Evolutionary conservation across 2,888 invertebrate species (phyloP).

Genomic region (Cremastinae sp.): DNA sequence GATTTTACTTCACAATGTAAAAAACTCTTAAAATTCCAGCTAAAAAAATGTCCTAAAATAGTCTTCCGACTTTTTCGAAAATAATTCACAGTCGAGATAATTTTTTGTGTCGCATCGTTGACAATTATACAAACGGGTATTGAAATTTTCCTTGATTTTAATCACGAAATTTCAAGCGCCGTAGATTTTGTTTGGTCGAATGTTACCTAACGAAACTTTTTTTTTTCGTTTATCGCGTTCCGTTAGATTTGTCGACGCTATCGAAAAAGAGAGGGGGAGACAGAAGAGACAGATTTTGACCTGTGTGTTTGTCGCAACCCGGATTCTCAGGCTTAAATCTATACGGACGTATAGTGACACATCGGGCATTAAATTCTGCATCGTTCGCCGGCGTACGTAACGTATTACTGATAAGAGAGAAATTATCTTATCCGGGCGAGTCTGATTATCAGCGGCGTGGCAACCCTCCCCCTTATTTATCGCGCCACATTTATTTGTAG

Average conservation of each 20-base stretch:
- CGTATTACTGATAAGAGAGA: slow-evolving; percentile 38
- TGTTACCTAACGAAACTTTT: too few species aligned
- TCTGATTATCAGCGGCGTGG: slow-evolving; percentile 58
- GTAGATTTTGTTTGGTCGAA: too few species aligned
- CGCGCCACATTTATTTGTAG: slow-evolving; percentile 64
- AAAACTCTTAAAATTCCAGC: too few species aligned
- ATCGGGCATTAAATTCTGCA: slow-evolving; percentile 44
- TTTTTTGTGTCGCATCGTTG: background rate
- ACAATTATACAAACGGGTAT: background rate
- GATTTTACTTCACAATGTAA: too few species aligned
- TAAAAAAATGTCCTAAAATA: too few species aligned
- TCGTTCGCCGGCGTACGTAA: slow-evolving; percentile 39
- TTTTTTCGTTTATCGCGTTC: slow-evolving; percentile 7
- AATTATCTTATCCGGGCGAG: slow-evolving; percentile 63
- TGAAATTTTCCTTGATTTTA: too few species aligned
- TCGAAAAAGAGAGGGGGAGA: slow-evolving; percentile 51
- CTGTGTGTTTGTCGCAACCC: slow-evolving; percentile 33
- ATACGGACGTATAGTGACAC: slow-evolving; percentile 37
- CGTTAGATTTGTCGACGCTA: slow-evolving; percentile 58
- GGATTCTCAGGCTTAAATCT: slow-evolving; percentile 11
- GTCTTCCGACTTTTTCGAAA: too few species aligned
- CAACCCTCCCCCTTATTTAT: slow-evolving; percentile 54
- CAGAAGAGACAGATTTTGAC: background rate
- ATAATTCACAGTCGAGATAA: too few species aligned
- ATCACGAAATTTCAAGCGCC: background rate